Evolutionary conservation across 2,113 vertebrate species (phyloP), one percentile per base, ranked within the genome.

Genomic region (Capricornis sumatraensis): DNA sequence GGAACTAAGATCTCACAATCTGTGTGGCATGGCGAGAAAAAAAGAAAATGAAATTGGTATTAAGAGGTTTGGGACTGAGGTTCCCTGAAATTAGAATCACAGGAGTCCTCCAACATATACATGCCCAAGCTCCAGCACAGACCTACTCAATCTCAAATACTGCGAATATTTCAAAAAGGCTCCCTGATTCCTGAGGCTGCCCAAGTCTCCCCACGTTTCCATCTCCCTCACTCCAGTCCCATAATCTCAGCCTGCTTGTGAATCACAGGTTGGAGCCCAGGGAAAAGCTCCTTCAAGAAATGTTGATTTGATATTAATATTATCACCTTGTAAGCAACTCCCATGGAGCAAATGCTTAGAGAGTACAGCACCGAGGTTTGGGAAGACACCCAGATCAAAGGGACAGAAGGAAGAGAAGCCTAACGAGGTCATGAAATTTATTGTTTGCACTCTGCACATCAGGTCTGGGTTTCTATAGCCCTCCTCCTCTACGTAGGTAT

Each of bases 1-100:
- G 30, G 78, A 81, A n/a, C 5, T 81, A 52, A 81, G 78, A 52
- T n/a, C 30, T 50, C 10, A 10, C 28, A 19, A 81, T 50, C 47
- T 33, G 28, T 10, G 47, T 50, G 30, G 9, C 16, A 33, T 0
- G 14, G 14, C 12, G 13, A 81, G 30, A 13, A 50, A 52, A 50
- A 81, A 50, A 50, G 28, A 52, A 50, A 52, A 52, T 33, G 47
- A 52, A 82, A 60, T 36, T 14, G 23, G n/a, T 21, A 55, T 58
- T 45, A n/a, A 83, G 47, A 47, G 25, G 25, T 81, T 91, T 83
- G 53, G 55, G 43, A 76, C 47, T 36, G 19, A 17, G 33, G 21
- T 55, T 93, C 40, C 82, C 36, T 94, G 43, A 52, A 84, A 45
- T 95, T 30, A 55, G 82, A 86, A 67, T 64, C 53, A n/a, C 40